Base-by-base conservation (phyloP, 35 echinoderm and acorn worm species). In the Heliocidaris erythrogramma region DNA sequence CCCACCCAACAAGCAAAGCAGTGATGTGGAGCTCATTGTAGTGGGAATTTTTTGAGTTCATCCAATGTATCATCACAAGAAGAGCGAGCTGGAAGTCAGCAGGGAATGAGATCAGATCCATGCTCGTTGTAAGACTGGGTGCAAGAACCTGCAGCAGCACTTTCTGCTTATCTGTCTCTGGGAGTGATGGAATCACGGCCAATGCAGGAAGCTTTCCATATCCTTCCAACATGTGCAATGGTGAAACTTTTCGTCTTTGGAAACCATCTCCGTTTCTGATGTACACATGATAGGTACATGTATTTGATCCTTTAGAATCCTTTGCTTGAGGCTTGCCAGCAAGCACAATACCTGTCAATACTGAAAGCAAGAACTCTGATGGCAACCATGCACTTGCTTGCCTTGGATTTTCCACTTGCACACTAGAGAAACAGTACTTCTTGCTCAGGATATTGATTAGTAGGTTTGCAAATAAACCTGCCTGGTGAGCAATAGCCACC, bases 181-280 rank as follows among this genome's bases (percentile, higher is more conserved):
- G 49, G 35, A 93, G 29, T 48, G 27, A 12, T 30, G 88, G 88
- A 9, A 95, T 31, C 47, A 2, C 21, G 2, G 48, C 60, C 49
- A 96, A 95, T 8, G 96, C 56, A 59, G 94, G 96, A 30, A 96
- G 59, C 12, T 32, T 65, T n/a, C 96, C 96, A 92, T 85, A 96
- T 50, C 48, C 49, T 18, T 92, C 94, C 48, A 96, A 32, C 14
- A 87, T 88, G 29, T 95, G 56, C 91, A 92, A 32, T 50, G 91
- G 60, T 48, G 32, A 27, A 14, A 94, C 32, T 30, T 92, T 86
- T 5, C 69, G n/a, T 24, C 88, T 47, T 16, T 94, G 61, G 30
- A 98, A 47, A 85, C 97, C 95, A 49, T 92, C 48, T 2, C 96
- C 84, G 32, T 95, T 88, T 90, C 94, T 35, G 21, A 90, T 95